phyloP scores from a whole-genome alignment of 2,113 vertebrate species.

The Psittacara wagleri region DNA sequence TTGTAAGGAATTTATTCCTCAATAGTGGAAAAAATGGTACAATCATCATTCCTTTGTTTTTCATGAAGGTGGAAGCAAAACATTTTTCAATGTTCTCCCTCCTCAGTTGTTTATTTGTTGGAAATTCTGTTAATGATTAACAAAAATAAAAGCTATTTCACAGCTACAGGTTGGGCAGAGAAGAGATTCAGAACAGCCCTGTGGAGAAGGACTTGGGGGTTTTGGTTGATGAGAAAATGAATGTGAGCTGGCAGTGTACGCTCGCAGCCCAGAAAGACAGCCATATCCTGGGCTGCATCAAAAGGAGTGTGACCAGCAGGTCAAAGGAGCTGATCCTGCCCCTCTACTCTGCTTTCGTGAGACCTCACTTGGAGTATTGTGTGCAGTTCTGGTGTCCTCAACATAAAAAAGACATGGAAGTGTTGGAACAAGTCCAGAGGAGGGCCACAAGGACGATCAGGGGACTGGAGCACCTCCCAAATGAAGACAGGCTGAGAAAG shows the following conservation, averaged over 20 bases:
- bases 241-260: accelerated
- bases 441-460: too few relatives aligned
- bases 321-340: neutral
- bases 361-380: too few relatives aligned
- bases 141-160: neutral
- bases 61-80: neutral
- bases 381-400: neutral
- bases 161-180: neutral
- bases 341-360: too few relatives aligned
- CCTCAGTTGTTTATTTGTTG: neutral
- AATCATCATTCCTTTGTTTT: neutral
- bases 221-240: neutral
- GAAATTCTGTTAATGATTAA: neutral
- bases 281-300: neutral
- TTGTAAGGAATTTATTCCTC: neutral
- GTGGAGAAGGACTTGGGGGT: neutral
- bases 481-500: too few relatives aligned
- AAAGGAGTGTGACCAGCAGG: neutral
- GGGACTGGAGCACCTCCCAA: too few relatives aligned
- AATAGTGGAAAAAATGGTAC: neutral
- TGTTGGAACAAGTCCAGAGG: too few relatives aligned
- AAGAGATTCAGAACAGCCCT: neutral
- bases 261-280: neutral
- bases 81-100: neutral
- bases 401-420: too few relatives aligned